phyloP scores from a whole-genome alignment of 2,888 invertebrate species.

The Venusia cambrica region DNA sequence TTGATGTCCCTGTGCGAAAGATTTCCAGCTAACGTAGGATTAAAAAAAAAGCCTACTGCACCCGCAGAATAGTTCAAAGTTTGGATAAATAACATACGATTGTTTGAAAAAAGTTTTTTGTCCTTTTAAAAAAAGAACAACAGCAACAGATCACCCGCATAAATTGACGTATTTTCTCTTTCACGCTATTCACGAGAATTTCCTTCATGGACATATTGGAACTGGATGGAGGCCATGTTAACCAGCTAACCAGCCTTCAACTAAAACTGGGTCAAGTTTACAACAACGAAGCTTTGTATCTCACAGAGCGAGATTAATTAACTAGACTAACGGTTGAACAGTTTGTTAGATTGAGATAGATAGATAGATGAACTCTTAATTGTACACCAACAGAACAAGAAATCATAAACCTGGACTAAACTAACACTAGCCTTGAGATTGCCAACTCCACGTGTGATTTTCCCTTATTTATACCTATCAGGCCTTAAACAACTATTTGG shows the following conservation, averaged over 20 bases:
- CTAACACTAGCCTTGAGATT: too few species aligned
- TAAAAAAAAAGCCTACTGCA: too few species aligned
- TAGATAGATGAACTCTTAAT: too few species aligned
- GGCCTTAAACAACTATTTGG: constrained; percentile 32
- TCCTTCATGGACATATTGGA: constrained; percentile 40
- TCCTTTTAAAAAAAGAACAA: constrained; percentile 28
- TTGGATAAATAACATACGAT: too few species aligned
- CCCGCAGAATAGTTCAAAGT: too few species aligned
- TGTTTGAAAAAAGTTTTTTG: too few species aligned
- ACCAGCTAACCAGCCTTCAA: constrained; percentile 39
- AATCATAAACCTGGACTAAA: too few species aligned
- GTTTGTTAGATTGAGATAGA: constrained; percentile 18
- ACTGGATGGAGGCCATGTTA: constrained; percentile 45
- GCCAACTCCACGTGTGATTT: constrained; percentile 9
- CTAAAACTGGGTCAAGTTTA: constrained; percentile 49
- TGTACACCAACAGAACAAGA: too few species aligned
- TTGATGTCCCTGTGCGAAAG: too few species aligned
- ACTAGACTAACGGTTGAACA: constrained; percentile 23
- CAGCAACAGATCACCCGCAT: constrained; percentile 30
- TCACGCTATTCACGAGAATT: constrained; percentile 33
- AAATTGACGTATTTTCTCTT: constrained; percentile 41
- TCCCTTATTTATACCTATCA: constrained; percentile 13
- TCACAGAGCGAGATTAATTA: constrained; percentile 24
- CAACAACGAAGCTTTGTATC: constrained; percentile 32
- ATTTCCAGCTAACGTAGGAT: too few species aligned